A percentile compares a stretch with the other conserved stretches of the same genome.
These are phyloP conservation scores for Rapana venosa DNA, from an alignment of 2,888 invertebrate genomes.

Conservation along the genomic window DNA sequence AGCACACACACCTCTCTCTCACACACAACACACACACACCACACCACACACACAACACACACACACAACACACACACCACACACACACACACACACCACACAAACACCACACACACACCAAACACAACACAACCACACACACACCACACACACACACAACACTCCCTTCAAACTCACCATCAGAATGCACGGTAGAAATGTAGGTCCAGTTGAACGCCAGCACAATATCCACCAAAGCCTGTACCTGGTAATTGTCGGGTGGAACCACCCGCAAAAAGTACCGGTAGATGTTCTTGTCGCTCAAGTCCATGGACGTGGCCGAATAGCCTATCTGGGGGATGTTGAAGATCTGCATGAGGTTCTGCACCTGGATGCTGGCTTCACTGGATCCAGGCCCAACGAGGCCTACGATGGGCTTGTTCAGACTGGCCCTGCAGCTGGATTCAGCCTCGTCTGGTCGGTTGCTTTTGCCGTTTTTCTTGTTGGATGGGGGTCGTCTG, in stretches of 20 bases:
- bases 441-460: not conserved
- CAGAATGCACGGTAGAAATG: slow-evolving; percentile 87
- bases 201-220: slow-evolving; percentile 85
- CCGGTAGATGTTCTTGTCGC: slow-evolving; percentile 86
- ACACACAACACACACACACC: not conserved
- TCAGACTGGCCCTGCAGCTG: slow-evolving; percentile 37
- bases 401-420: slow-evolving; percentile 83
- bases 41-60: not conserved
- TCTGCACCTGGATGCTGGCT: slow-evolving; percentile 85
- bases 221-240: slow-evolving; percentile 84
- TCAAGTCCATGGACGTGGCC: slow-evolving; percentile 87
- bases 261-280: slow-evolving; percentile 89
- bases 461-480: no score
- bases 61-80: no score
- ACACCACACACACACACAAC: not conserved
- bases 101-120: no score
- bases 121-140: no score
- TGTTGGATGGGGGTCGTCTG: not conserved
- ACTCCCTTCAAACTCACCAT: slow-evolving; percentile 82
- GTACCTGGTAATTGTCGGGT: slow-evolving; percentile 88
- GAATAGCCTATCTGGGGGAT: slow-evolving; percentile 87
- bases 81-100: no score
- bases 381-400: slow-evolving; percentile 87
- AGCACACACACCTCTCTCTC: not conserved
- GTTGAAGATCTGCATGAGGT: slow-evolving; percentile 85